Conservation (phyloP, 1,140 invertebrate species). For the Plodia interpunctella region DNA sequence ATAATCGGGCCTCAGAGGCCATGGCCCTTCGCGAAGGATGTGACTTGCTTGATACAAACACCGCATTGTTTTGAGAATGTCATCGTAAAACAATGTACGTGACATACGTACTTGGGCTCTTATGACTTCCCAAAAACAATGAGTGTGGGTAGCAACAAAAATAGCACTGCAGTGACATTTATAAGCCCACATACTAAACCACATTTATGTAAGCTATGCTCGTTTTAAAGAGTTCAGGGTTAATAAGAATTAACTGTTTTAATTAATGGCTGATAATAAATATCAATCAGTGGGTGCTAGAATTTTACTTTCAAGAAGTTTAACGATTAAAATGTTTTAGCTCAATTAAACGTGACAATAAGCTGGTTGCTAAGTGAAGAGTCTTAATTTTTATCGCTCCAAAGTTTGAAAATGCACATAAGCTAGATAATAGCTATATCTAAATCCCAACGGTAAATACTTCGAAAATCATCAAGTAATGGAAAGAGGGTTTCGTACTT, state of each 20-base stretch:
- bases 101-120: not conserved
- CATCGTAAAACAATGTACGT: conserved; percentile 1
- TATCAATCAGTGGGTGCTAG: not conserved
- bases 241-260: not conserved
- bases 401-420: too few species aligned
- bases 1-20: too few species aligned
- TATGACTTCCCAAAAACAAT: not conserved
- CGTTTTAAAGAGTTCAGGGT: not conserved
- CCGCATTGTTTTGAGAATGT: not conserved
- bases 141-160: conserved; percentile 3
- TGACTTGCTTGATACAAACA: not conserved
- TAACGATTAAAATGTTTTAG: not conserved
- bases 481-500: too few species aligned
- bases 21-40: not conserved
- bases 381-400: not conserved
- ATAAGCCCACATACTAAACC: not conserved
- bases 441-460: too few species aligned
- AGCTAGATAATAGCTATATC: too few species aligned
- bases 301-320: not conserved
- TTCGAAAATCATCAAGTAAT: too few species aligned
- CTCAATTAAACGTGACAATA: not conserved
- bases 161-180: conserved; percentile 1
- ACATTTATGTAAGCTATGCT: not conserved
- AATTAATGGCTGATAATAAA: not conserved
- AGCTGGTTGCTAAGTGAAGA: too few species aligned